Base-by-base conservation (phyloP, 2,113 vertebrate genomes). In the Herpailurus yagouaroundi region DNA sequence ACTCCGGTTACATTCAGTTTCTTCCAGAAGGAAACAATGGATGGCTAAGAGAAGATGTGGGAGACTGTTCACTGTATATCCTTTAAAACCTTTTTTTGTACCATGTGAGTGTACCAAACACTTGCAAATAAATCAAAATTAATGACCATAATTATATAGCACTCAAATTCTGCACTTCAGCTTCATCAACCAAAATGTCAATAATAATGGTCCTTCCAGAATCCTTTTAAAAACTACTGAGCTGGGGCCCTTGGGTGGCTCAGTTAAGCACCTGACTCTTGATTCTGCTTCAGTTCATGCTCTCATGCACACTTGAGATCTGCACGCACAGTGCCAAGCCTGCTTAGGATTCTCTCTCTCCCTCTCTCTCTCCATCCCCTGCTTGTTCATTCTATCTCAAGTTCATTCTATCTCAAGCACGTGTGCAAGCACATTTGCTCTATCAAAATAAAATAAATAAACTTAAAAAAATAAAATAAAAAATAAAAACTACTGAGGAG, bases 91-190 rank as follows among this genome's bases (percentile, higher is more conserved):
- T 91, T 95, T 63, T 55, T 71, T 55, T 94, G 33, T 81, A 55
- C 7, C 36, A 86, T 41, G 19, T 85, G 45, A 91, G 9, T n/a
- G 1, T 29, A 92, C 29, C 16, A 91, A 96, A 50, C 77, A 79
- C 31, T 93, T 4, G 36, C 93, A 89, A 73, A 52, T 68, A 80
- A 50, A 81, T 76, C 33, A 96, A 97, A 96, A 93, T 94, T 81
- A 96, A 36, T 91, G 36, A 79, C 50, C 77, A 69, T 89, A 88
- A 91, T 63, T 89, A 97, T n/a, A 57, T 19, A 76, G 60, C 38
- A 95, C 68, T 80, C 90, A 79, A 97, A 94, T 1, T 82, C 36
- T 36, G 11, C 38, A 95, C 4, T 93, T 88, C 21, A 94, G 16
- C 5, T 84, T 84, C 48, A 86, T 79, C 48, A 95, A 95, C 19